phyloP scores from a whole-genome alignment of 2,797 vertebrate species.

The Protonibea diacanthus region DNA sequence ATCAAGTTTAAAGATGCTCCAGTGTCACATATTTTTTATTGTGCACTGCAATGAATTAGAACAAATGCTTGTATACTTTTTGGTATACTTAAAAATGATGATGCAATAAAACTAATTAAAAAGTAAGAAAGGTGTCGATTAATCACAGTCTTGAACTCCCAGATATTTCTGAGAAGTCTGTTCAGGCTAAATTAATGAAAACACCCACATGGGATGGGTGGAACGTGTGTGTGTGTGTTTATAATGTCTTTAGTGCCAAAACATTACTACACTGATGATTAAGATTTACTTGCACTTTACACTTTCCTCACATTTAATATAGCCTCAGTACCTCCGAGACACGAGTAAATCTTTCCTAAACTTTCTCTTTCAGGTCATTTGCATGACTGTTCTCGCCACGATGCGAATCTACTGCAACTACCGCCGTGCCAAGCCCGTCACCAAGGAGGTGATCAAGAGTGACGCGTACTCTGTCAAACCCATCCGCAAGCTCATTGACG shows the following conservation, averaged over 20 bases:
- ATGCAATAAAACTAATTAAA: not conserved
- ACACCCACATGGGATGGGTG: not conserved
- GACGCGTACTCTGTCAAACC: conserved; percentile 95
- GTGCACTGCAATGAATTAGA: not conserved
- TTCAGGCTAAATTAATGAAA: not conserved
- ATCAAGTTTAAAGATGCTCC: too few species aligned
- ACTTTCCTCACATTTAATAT: not conserved
- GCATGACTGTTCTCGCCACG: conserved; percentile 93
- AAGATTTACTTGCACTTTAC: not conserved
- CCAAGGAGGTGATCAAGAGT: conserved; percentile 91
- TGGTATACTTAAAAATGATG: not conserved
- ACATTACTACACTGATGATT: not conserved
- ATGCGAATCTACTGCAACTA: conserved; percentile 97
- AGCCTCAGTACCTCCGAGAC: not conserved
- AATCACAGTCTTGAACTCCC: not conserved
- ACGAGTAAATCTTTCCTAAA: not conserved
- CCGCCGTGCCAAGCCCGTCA: conserved; percentile 92
- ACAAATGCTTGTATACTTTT: not conserved
- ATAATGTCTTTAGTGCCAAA: not conserved
- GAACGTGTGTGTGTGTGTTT: not conserved
- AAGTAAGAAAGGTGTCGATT: not conserved
- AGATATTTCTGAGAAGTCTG: not conserved
- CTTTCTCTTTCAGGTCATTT: conserved; percentile 89
- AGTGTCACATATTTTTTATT: too few species aligned
- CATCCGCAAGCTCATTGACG: conserved; percentile 94